Conservation (phyloP, 2,113 vertebrate species). For the Piprites chloris region DNA sequence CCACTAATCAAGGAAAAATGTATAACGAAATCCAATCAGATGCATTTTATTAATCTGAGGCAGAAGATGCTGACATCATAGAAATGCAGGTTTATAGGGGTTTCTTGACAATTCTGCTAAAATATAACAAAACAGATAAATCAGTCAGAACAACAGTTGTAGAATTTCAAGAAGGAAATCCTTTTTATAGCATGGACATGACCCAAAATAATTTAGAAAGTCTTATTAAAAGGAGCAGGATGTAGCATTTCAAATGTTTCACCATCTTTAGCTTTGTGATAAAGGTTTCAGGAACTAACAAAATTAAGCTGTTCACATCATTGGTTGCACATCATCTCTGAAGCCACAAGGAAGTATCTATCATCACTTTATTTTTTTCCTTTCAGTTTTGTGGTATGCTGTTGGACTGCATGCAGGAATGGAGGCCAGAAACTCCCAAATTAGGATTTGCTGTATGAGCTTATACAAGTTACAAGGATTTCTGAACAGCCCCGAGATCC, state of each 20-base stretch:
- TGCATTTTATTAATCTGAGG: background rate
- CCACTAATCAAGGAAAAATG: background rate
- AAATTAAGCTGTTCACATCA: background rate
- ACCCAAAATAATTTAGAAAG: constrained; percentile 1
- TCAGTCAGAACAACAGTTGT: background rate
- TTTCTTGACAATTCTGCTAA: background rate
- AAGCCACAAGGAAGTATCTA: constrained; percentile 38
- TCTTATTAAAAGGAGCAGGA: constrained; percentile 38
- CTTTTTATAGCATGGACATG: background rate
- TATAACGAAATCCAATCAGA: background rate
- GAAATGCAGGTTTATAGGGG: background rate
- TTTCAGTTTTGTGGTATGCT: background rate
- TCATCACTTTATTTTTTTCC: background rate
- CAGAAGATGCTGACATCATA: constrained; percentile 12
- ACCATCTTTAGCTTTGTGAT: background rate
- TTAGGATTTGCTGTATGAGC: background rate
- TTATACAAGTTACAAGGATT: background rate
- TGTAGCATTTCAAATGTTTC: constrained; percentile 32
- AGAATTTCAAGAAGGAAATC: background rate
- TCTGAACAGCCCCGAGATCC: background rate
- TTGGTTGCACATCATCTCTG: background rate
- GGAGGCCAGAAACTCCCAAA: background rate
- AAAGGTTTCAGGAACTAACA: background rate
- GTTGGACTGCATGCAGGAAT: background rate
- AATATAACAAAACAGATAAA: background rate